These are phyloP conservation scores for Somateria mollissima DNA, from an alignment of 2,797 vertebrate genomes.

Conservation along the genomic window DNA sequence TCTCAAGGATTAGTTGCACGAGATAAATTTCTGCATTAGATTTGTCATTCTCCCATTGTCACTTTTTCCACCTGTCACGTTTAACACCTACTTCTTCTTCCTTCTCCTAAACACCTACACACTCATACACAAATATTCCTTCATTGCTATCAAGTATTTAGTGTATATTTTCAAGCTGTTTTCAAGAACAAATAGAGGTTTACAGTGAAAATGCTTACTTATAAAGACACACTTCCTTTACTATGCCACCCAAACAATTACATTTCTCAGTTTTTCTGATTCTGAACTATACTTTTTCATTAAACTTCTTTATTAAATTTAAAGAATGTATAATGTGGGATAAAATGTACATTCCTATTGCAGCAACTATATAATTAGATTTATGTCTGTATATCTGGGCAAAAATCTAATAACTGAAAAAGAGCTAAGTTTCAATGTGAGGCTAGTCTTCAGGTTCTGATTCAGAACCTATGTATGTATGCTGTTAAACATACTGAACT, in stretches of 20 bases:
- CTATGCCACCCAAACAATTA: not conserved
- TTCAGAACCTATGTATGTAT: not conserved
- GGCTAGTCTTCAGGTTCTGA: not conserved
- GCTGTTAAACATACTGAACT: not conserved
- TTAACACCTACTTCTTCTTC: slow-evolving; percentile 47
- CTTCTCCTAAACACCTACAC: slow-evolving; percentile 40
- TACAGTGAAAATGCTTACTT: not conserved
- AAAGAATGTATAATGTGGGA: not conserved
- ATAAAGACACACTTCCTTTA: not conserved
- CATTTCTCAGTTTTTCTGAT: not conserved
- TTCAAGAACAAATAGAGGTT: not conserved
- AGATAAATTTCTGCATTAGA: not conserved
- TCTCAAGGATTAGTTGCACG: not conserved
- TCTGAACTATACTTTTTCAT: not conserved
- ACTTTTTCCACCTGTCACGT: slow-evolving; percentile 50
- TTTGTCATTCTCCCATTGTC: slow-evolving; percentile 30
- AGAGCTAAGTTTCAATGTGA: not conserved
- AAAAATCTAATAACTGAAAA: not conserved
- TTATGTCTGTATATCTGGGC: not conserved
- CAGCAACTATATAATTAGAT: not conserved
- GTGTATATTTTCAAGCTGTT: slow-evolving; percentile 13
- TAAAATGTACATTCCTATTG: not conserved
- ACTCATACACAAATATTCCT: slow-evolving; percentile 17
- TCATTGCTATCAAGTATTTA: slow-evolving; percentile 7
- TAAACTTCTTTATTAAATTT: not conserved